These are phyloP conservation scores for Protobothrops mucrosquamatus DNA, from an alignment of 2,113 vertebrate species.

Conservation along the genomic window DNA sequence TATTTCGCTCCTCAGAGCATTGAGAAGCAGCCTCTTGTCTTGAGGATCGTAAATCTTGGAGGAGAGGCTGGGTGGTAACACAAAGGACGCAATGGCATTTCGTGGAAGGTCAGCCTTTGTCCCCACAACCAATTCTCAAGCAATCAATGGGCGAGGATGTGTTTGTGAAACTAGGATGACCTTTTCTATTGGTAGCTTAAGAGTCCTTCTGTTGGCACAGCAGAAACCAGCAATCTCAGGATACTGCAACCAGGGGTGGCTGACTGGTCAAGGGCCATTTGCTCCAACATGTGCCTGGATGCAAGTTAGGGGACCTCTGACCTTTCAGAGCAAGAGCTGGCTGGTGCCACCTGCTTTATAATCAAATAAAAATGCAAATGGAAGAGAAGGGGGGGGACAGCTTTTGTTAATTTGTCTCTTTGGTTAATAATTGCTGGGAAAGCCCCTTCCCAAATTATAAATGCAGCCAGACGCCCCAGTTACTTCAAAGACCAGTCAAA, in stretches of 20 bases:
- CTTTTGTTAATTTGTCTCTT: background rate
- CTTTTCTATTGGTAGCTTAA: background rate
- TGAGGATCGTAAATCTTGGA: background rate
- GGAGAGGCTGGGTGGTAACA: background rate
- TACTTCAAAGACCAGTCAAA: constrained; percentile 15
- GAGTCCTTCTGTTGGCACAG: background rate
- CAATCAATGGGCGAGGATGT: no score
- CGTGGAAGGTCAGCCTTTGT: background rate
- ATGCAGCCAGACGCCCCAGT: background rate
- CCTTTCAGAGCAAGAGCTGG: constrained; percentile 12
- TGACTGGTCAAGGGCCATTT: no score
- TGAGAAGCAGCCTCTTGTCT: background rate
- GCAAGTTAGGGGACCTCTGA: background rate
- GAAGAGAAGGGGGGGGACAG: background rate
- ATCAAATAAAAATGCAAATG: constrained; percentile 17
- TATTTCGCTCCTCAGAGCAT: background rate
- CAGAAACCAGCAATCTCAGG: background rate
- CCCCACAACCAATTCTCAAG: background rate
- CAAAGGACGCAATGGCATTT: background rate
- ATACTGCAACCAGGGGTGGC: background rate
- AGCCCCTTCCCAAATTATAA: background rate
- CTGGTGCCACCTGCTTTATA: constrained; percentile 17
- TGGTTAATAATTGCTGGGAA: constrained; percentile 17
- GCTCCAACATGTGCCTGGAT: background rate
- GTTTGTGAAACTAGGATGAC: background rate